Percentiles rank a stretch among this genome's conserved stretches.
phyloP scores from a whole-genome alignment of 2,888 invertebrate genomes.

The Ptychoptera contaminata region DNA sequence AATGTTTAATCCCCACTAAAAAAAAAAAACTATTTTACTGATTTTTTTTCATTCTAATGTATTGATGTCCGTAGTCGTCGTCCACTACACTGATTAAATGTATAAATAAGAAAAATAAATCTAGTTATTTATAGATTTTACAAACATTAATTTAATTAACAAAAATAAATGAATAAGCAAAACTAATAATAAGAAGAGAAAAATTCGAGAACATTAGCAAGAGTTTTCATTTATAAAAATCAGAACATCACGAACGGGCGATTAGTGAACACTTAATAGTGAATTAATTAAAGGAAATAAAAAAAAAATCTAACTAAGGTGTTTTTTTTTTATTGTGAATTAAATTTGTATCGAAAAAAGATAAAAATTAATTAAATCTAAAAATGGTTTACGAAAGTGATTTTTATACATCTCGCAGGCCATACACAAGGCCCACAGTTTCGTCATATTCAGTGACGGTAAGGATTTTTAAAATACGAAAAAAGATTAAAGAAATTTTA shows the following conservation, averaged over 20 bases:
- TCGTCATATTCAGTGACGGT: conserved; percentile 69
- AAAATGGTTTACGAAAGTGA: conserved; percentile 86
- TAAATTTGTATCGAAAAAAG: conserved; percentile 14
- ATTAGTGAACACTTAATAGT: conserved; percentile 20
- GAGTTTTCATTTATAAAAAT: conserved; percentile 2
- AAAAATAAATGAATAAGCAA: no score
- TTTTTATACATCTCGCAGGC: conserved; percentile 79
- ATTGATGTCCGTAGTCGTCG: no score
- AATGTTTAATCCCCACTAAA: no score
- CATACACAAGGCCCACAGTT: conserved; percentile 53
- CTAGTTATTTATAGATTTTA: no score
- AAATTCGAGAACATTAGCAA: no score
- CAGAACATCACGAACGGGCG: conserved; percentile 32
- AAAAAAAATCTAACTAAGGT: conserved; percentile 8
- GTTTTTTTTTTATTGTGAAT: conserved; percentile 5
- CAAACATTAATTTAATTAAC: no score
- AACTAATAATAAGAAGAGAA: no score
- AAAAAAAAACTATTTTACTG: no score
- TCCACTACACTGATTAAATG: no score
- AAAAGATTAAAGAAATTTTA: neutral
- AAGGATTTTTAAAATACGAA: conserved; percentile 32
- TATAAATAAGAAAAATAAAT: no score
- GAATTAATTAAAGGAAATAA: conserved; percentile 6
- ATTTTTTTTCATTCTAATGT: no score
- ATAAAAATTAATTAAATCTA: conserved; percentile 3